phyloP scores from a whole-genome alignment of 64 coral and sea anemone genomes.

The Actinia tenebrosa region DNA sequence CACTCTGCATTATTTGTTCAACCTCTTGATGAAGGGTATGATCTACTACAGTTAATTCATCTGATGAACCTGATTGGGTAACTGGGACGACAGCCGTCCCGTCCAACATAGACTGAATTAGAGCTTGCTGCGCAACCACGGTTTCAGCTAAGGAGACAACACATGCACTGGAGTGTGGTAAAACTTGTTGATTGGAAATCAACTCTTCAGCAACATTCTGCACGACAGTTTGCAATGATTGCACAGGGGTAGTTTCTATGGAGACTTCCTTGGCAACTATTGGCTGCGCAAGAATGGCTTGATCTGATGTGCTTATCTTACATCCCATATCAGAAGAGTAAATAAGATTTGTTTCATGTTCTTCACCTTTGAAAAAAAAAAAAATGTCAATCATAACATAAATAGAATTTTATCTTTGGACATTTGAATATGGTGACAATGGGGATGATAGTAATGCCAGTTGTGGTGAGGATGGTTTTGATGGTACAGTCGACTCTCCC shows the following conservation, averaged over 20 bases:
- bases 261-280: slow-evolving; percentile 89
- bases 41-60: slow-evolving; percentile 83
- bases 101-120: slow-evolving; percentile 88
- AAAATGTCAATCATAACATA: background rate
- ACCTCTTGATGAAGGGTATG: slow-evolving; percentile 81
- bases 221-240: slow-evolving; percentile 43
- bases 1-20: slow-evolving; percentile 93
- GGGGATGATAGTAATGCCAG: too few relatives aligned
- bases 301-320: slow-evolving; percentile 18
- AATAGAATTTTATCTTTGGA: too few relatives aligned
- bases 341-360: slow-evolving; percentile 16
- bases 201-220: slow-evolving; percentile 63
- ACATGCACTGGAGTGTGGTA: slow-evolving; percentile 47
- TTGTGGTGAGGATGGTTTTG: too few relatives aligned
- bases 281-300: slow-evolving; percentile 74
- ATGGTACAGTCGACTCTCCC: too few relatives aligned
- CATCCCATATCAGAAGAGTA: slow-evolving; percentile 10
- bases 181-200: slow-evolving; percentile 24
- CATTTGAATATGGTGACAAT: too few relatives aligned
- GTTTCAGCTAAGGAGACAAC: slow-evolving; percentile 83
- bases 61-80: slow-evolving; percentile 29
- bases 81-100: slow-evolving; percentile 53
- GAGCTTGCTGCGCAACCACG: slow-evolving; percentile 66
- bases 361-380: slow-evolving; percentile 14
- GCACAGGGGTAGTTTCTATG: slow-evolving; percentile 89